phyloP scores from a whole-genome alignment of 1,140 invertebrate genomes.

The Seison nebaliae region DNA sequence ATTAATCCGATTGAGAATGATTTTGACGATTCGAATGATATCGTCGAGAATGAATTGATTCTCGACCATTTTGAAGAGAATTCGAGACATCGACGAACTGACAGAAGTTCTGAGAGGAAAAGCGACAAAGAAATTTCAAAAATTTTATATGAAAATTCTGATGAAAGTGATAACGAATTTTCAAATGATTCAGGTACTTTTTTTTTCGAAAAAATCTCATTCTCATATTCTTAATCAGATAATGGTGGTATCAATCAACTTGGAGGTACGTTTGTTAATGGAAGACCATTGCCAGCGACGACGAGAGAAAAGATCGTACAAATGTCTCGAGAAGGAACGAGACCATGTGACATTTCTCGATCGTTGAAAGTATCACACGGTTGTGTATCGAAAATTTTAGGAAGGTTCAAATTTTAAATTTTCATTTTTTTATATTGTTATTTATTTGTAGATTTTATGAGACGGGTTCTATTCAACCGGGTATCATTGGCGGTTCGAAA shows the following conservation, averaged over 20 bases:
- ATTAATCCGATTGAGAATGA: too few relatives aligned
- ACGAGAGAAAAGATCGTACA: conserved; percentile 81
- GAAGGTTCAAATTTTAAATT: conserved; percentile 18
- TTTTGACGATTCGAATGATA: too few relatives aligned
- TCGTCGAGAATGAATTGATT: too few relatives aligned
- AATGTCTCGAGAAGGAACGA: conserved; percentile 61
- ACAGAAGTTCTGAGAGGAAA: too few relatives aligned
- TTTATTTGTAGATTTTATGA: conserved; percentile 57
- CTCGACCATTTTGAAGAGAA: too few relatives aligned
- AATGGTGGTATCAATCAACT: conserved; percentile 90
- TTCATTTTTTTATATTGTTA: neutral
- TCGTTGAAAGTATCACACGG: conserved; percentile 73
- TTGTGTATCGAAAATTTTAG: conserved; percentile 75
- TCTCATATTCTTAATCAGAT: too few relatives aligned
- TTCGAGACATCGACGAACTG: too few relatives aligned
- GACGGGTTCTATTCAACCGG: conserved; percentile 89
- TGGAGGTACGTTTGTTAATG: conserved; percentile 86
- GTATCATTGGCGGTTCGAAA: conserved; percentile 91
- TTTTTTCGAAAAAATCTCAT: too few relatives aligned
- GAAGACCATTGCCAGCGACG: conserved; percentile 70
- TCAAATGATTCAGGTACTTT: too few relatives aligned
- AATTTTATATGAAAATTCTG: too few relatives aligned
- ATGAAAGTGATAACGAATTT: too few relatives aligned
- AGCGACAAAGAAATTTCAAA: too few relatives aligned
- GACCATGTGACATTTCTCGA: conserved; percentile 73